Evolutionary conservation across 2,797 vertebrate genomes (phyloP).

Genomic region (Enoplosus armatus): DNA sequence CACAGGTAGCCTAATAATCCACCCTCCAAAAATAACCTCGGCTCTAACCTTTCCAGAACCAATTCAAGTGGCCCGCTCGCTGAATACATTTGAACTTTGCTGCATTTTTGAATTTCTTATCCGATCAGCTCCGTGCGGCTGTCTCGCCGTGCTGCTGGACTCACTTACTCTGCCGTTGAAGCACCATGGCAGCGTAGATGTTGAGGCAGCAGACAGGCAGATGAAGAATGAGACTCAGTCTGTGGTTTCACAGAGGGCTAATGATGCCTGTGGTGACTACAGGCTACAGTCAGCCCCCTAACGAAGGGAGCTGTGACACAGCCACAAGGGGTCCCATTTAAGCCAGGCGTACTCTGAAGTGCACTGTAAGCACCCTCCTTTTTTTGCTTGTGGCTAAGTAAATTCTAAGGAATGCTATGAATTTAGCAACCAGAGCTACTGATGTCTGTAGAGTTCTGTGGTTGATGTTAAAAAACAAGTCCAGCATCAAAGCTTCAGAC

Average conservation of each 20-base stretch:
- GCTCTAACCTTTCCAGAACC: slow-evolving; percentile 80
- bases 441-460: slow-evolving; percentile 70
- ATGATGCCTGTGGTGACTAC: slow-evolving; percentile 89
- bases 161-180: slow-evolving; percentile 77
- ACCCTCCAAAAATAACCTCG: slow-evolving; percentile 80
- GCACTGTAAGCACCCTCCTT: slow-evolving; percentile 87
- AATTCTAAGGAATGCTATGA: slow-evolving; percentile 81
- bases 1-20: slow-evolving; percentile 82
- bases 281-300: slow-evolving; percentile 87
- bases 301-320: slow-evolving; percentile 90
- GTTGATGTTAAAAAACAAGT: slow-evolving; percentile 78
- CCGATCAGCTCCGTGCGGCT: slow-evolving; percentile 62
- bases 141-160: slow-evolving; percentile 73
- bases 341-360: slow-evolving; percentile 85
- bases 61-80: slow-evolving; percentile 75
- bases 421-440: slow-evolving; percentile 77
- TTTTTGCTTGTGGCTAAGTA: slow-evolving; percentile 82
- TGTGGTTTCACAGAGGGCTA: slow-evolving; percentile 88
- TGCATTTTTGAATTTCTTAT: slow-evolving; percentile 82
- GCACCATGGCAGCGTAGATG: slow-evolving; percentile 75
- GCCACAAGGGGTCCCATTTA: slow-evolving; percentile 89
- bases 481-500: slow-evolving; percentile 73
- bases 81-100: slow-evolving; percentile 85
- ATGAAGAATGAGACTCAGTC: slow-evolving; percentile 89
- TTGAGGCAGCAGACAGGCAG: slow-evolving; percentile 85